These are phyloP conservation scores for Acanthochromis polyacanthus DNA, from an alignment of 2,113 vertebrate species.

Conservation along the genomic window DNA sequence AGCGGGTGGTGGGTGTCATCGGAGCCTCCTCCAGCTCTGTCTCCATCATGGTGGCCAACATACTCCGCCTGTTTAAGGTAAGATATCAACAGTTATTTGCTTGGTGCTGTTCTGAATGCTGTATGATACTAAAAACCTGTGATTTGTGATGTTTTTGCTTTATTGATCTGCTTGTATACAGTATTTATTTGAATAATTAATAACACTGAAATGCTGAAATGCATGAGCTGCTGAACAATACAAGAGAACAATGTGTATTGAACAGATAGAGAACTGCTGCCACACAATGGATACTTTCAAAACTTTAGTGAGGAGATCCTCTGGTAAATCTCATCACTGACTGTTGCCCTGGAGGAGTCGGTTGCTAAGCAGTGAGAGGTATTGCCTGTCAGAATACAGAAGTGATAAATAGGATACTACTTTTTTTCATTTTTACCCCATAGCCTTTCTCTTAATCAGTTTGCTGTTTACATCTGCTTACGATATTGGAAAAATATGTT, in stretches of 20 bases:
- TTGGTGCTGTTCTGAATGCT: background rate
- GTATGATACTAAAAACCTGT: background rate
- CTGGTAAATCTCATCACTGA: constrained; percentile 60
- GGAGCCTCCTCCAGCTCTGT: constrained; percentile 97
- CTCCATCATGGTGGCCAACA: constrained; percentile 99
- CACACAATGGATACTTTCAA: constrained; percentile 57
- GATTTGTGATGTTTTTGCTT: constrained; percentile 19
- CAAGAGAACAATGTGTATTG: constrained; percentile 22
- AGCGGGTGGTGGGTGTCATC: constrained; percentile 95
- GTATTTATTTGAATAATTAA: constrained; percentile 54
- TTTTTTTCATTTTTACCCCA: constrained; percentile 54
- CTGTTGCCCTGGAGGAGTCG: constrained; percentile 60
- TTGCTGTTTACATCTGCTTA: constrained; percentile 38
- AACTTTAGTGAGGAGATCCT: constrained; percentile 51
- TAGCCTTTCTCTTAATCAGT: constrained; percentile 37
- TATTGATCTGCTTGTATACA: constrained; percentile 24
- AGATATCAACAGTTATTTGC: constrained; percentile 21
- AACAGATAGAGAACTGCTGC: constrained; percentile 32
- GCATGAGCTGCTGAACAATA: constrained; percentile 24
- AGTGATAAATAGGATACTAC: constrained; percentile 64
- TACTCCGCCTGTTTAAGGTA: constrained; percentile 98
- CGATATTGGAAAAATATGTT: constrained; percentile 25
- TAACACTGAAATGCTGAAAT: background rate
- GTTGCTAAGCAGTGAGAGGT: constrained; percentile 69
- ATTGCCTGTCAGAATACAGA: constrained; percentile 62